Percentiles rank a stretch among this genome's conserved stretches.
Evolutionary conservation across 1,140 invertebrate species (phyloP).

Genomic region (Drosophila watanabei): DNA sequence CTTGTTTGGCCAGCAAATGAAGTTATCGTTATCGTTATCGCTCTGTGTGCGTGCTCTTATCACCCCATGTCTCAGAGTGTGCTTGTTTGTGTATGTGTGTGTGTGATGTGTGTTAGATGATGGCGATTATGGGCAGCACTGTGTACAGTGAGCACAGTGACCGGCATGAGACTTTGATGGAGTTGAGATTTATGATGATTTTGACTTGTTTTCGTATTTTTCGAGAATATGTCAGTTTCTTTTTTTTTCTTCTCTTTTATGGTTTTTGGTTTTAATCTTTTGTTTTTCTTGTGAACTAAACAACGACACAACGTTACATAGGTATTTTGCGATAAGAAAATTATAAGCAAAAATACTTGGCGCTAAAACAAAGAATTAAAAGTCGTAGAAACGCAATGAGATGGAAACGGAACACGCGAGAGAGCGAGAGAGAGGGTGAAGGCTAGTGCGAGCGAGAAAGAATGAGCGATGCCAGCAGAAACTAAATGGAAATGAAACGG

Average conservation of each 20-base stretch:
- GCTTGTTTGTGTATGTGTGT: conserved; percentile 21
- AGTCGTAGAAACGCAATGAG: conserved; percentile 1
- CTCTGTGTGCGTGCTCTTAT: conserved; percentile 24
- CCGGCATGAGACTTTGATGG: conserved; percentile 28
- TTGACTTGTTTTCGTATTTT: conserved; percentile 33
- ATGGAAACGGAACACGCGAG: conserved; percentile 25
- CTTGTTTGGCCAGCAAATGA: conserved; percentile 48
- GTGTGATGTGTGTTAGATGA: conserved; percentile 20
- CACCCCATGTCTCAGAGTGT: conserved; percentile 8
- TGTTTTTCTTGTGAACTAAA: conserved; percentile 70
- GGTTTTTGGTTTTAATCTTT: conserved; percentile 2
- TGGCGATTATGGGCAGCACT: conserved; percentile 48
- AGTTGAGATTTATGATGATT: conserved; percentile 2
- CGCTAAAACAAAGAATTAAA: conserved; percentile 15
- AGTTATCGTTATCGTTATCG: conserved; percentile 53
- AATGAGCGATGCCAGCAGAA: conserved; percentile 30
- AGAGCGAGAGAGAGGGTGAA: conserved; percentile 2
- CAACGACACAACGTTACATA: conserved; percentile 81
- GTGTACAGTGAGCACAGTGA: conserved; percentile 37
- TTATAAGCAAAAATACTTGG: conserved; percentile 38
- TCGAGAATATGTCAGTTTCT: conserved; percentile 25
- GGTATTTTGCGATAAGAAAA: conserved; percentile 58
- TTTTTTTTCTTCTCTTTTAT: conserved; percentile 17
- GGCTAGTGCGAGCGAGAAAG: conserved; percentile 34
- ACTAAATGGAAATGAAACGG: conserved; percentile 5